Base-by-base conservation (phyloP, 2,888 invertebrate genomes). In the Xestia rhomboidea region DNA sequence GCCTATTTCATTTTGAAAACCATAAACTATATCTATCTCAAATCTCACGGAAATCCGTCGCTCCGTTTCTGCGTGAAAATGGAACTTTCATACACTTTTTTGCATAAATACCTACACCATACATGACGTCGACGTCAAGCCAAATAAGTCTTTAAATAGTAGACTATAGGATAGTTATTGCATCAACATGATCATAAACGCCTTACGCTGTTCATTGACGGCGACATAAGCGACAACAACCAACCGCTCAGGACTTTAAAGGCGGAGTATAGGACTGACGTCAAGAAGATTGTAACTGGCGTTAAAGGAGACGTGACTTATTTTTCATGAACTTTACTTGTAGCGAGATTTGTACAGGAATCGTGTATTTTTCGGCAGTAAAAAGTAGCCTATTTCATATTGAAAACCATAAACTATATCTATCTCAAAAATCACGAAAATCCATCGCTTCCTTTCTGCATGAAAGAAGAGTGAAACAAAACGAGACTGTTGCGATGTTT, bases 221-320 rank as follows among this genome's bases (percentile, higher is more conserved):
- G 10, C 10, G 41, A 41, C 10, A 41, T 95, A 51, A 96, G 97
- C 21, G 92, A 93, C 0, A 88, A 91, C 0, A 89, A 91, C 2
- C 89, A 93, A 0, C 92, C 96, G 0, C 90, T 95, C 60, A 94
- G 96, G 70, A 90, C 90, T 0, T 8, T 96, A 1, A 91, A 95
- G 5, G 95, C 97, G 0, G 96, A 97, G 82, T 98, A 98, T 85
- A 96, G 93, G 74, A 97, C 97, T 0, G 94, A 96, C 24, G 93
- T 95, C 51, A 97, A 97, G 0, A 95, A 94, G 63, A 95, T 96
- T 44, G 94, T 97, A 72, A 97, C 97, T 73, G 97, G 97, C 0
- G 91, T 97, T 7, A 96, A 97, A 75, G 98, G 97, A 75, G 95
- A 97, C 92, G 97, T 98, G 91, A 93, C 96, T 95, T 68, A 8